Percentiles rank a stretch among this genome's conserved stretches.
Evolutionary conservation across 1,140 invertebrate species (phyloP).

Genomic region (Telenomus remus): DNA sequence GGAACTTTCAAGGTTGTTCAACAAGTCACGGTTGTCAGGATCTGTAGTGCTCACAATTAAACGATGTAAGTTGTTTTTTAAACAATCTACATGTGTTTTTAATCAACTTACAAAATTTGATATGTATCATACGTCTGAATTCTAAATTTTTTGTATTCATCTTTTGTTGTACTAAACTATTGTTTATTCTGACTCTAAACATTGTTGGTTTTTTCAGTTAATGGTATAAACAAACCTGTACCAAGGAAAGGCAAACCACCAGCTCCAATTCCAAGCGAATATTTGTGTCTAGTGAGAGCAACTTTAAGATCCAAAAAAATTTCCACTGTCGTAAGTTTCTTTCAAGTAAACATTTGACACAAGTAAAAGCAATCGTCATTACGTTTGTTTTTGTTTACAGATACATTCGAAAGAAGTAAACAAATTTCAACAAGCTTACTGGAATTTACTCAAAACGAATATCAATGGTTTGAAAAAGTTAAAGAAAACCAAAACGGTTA

Average conservation of each 20-base stretch:
- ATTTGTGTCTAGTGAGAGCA: conserved; percentile 84
- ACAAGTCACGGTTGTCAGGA: conserved; percentile 79
- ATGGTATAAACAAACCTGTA: conserved; percentile 83
- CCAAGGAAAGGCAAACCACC: conserved; percentile 78
- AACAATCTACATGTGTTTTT: too few species aligned
- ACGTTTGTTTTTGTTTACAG: conserved; percentile 65
- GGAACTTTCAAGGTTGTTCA: conserved; percentile 81
- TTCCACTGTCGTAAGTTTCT: conserved; percentile 81
- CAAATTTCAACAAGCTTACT: conserved; percentile 89
- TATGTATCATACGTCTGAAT: too few species aligned
- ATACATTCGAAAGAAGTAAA: conserved; percentile 87
- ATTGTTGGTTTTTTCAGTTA: conserved; percentile 77
- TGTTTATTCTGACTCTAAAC: too few species aligned
- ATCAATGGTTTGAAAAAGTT: conserved; percentile 90
- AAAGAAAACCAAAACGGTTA: conserved; percentile 85
- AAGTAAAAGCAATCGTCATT: neutral
- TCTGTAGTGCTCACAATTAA: conserved; percentile 83
- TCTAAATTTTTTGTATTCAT: too few species aligned
- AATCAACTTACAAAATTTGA: too few species aligned
- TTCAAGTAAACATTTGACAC: neutral
- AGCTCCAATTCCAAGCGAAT: conserved; percentile 79
- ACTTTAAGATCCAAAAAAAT: conserved; percentile 85
- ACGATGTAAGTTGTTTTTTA: conserved; percentile 77
- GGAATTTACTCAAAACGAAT: conserved; percentile 88
- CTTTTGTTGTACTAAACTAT: too few species aligned